These are phyloP conservation scores for Mesocricetus auratus DNA, from an alignment of 2,113 vertebrate genomes.

Conservation along the genomic window DNA sequence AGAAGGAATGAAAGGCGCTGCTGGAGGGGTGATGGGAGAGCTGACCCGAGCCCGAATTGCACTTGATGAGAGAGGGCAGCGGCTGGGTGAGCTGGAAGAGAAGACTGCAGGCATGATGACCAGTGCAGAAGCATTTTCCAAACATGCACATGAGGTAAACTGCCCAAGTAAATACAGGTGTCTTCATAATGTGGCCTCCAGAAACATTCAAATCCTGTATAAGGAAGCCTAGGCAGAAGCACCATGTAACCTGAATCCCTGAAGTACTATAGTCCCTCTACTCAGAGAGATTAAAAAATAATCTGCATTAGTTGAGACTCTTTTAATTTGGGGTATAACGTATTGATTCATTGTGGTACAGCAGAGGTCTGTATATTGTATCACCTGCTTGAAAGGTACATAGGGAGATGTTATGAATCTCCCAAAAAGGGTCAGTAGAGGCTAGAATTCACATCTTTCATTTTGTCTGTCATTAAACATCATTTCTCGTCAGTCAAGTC, in stretches of 20 bases:
- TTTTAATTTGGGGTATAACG: neutral
- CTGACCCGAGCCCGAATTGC: slow-evolving; percentile 95
- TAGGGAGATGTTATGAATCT: no score
- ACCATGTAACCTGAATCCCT: neutral
- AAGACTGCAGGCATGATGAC: slow-evolving; percentile 97
- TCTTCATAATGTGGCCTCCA: neutral
- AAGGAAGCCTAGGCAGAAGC: neutral
- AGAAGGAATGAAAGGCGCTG: slow-evolving; percentile 94
- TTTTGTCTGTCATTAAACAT: slow-evolving; percentile 12
- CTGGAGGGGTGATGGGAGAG: slow-evolving; percentile 94
- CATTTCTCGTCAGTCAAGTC: slow-evolving; percentile 7
- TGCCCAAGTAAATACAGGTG: neutral
- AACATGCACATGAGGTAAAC: slow-evolving; percentile 97
- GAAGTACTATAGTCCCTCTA: neutral
- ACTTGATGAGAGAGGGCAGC: slow-evolving; percentile 96
- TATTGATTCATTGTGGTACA: neutral
- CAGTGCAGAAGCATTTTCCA: slow-evolving; percentile 96
- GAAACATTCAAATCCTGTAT: neutral
- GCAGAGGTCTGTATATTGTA: neutral
- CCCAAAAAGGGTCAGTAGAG: neutral
- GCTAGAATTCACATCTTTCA: neutral
- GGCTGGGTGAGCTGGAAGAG: slow-evolving; percentile 97
- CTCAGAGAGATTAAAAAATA: neutral
- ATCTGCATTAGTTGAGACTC: neutral
- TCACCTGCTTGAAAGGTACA: neutral